phyloP scores from a whole-genome alignment of 1,140 invertebrate species.

The Brachionus angularis region DNA sequence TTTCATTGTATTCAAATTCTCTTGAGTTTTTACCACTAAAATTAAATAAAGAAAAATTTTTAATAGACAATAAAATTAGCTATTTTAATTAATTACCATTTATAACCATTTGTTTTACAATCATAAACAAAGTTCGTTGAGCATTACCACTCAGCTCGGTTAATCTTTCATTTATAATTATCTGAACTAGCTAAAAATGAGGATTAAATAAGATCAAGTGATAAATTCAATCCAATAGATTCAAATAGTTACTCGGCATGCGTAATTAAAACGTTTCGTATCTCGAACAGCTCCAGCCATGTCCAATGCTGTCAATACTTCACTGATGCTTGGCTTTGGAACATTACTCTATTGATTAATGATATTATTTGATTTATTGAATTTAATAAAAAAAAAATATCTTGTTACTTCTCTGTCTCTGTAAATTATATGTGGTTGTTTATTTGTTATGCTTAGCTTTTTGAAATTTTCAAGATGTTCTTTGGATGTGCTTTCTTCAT shows the following conservation, averaged over 20 bases:
- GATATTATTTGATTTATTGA: constrained; percentile 46
- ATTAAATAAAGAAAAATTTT: not conserved
- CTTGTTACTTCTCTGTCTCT: constrained; percentile 51
- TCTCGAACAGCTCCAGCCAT: constrained; percentile 88
- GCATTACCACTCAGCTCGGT: constrained; percentile 81
- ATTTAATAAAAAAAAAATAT: not conserved
- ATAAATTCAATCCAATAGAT: too few relatives aligned
- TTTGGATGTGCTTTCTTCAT: constrained; percentile 48
- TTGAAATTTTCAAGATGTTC: constrained; percentile 45
- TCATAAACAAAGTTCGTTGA: constrained; percentile 82
- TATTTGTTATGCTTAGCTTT: constrained; percentile 42
- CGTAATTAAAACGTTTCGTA: constrained; percentile 88
- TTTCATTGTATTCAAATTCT: constrained; percentile 50
- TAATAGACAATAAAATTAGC: not conserved
- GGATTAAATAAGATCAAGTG: too few relatives aligned
- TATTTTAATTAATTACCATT: constrained; percentile 70
- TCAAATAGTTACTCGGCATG: too few relatives aligned
- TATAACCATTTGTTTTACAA: constrained; percentile 85
- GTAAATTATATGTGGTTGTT: constrained; percentile 48
- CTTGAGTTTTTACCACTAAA: constrained; percentile 49
- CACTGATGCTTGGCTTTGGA: constrained; percentile 80
- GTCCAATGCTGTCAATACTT: constrained; percentile 86
- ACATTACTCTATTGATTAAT: constrained; percentile 72
- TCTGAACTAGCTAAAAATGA: constrained; percentile 69
- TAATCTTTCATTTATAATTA: constrained; percentile 78